Evolutionary conservation across 2,797 vertebrate species (phyloP).

Genomic region (Urophycis tenuis): DNA sequence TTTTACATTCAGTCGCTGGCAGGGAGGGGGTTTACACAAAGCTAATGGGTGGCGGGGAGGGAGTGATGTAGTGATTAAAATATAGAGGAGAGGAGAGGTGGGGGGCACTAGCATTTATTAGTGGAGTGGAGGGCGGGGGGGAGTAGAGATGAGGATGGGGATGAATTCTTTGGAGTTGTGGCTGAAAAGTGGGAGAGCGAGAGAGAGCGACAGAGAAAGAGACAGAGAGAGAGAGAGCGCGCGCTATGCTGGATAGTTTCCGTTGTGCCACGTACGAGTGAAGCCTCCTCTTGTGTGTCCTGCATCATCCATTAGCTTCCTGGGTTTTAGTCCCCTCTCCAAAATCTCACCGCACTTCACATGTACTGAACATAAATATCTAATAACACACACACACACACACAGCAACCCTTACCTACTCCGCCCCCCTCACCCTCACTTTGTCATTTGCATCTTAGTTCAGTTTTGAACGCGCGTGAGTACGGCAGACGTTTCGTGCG

Average conservation of each 20-base stretch:
- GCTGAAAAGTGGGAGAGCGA: too few species aligned
- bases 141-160: slow-evolving; percentile 8
- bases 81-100: slow-evolving; percentile 22
- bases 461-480: background rate
- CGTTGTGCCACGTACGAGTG: background rate
- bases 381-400: too few species aligned
- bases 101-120: slow-evolving; percentile 14
- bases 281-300: slow-evolving; percentile 14
- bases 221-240: slow-evolving; percentile 15
- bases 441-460: background rate
- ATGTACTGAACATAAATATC: too few species aligned
- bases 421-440: too few species aligned
- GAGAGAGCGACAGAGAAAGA: too few species aligned
- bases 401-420: too few species aligned
- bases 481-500: background rate
- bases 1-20: slow-evolving; percentile 17
- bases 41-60: background rate
- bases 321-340: slow-evolving; percentile 29
- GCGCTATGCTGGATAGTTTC: background rate
- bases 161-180: slow-evolving; percentile 21
- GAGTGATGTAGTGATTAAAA: slow-evolving; percentile 18
- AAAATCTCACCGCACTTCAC: slow-evolving; percentile 19
- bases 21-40: slow-evolving; percentile 26
- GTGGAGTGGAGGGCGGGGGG: background rate
- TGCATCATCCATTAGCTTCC: slow-evolving; percentile 23